Percentiles rank a stretch among this genome's conserved stretches.
Conservation (phyloP, 2,113 vertebrate species). For the Megaleporinus macrocephalus region DNA sequence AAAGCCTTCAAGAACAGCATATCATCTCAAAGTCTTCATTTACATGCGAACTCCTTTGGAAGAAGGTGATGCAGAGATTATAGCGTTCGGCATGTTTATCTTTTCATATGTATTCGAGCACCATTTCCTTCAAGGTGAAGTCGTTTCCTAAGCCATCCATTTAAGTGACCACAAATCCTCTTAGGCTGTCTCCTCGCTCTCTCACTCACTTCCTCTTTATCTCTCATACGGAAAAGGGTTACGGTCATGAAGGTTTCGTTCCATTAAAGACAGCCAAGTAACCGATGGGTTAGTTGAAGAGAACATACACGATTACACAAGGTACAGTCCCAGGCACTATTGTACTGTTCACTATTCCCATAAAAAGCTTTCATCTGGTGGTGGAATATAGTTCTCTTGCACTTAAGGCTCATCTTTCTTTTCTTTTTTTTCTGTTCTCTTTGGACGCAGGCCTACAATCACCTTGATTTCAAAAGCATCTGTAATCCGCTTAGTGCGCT, state of each 20-base stretch:
- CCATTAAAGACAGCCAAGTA: background rate
- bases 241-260: background rate
- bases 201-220: background rate
- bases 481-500: background rate
- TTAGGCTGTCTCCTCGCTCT: background rate
- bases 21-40: background rate
- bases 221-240: background rate
- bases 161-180: background rate
- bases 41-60: background rate
- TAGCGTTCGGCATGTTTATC: background rate
- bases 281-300: no score
- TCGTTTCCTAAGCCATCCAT: background rate
- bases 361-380: background rate
- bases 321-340: background rate
- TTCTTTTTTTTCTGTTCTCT: background rate
- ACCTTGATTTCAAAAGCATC: background rate
- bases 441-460: background rate
- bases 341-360: background rate
- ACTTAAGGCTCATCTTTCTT: background rate
- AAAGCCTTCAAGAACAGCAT: background rate
- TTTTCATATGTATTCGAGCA: background rate
- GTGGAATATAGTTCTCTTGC: background rate
- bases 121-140: background rate
- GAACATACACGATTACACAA: no score
- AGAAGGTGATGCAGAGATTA: background rate